Evolutionary conservation across 2,888 invertebrate species (phyloP).

Genomic region (Metellina segmentata): DNA sequence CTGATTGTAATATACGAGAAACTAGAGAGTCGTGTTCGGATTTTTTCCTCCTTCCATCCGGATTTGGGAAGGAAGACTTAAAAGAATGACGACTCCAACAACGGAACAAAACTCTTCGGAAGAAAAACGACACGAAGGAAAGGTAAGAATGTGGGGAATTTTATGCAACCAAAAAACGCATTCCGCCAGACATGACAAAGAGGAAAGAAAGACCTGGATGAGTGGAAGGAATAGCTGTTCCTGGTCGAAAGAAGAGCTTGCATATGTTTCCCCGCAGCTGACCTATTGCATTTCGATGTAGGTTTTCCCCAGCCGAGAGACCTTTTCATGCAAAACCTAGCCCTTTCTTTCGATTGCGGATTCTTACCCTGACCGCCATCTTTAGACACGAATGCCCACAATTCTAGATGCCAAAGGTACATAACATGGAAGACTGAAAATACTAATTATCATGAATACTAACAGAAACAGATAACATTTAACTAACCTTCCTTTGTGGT

Average conservation of each 20-base stretch:
- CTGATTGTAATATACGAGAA: constrained; percentile 75
- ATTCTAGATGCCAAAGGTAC: too few species aligned
- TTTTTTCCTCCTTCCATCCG: constrained; percentile 35
- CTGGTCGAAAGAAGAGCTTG: constrained; percentile 64
- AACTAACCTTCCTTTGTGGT: too few species aligned
- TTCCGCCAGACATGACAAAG: constrained; percentile 68
- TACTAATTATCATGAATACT: too few species aligned
- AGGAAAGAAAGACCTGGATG: constrained; percentile 52
- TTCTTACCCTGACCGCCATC: constrained; percentile 11
- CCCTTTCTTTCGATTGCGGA: neutral
- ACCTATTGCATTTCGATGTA: constrained; percentile 75
- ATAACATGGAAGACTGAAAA: too few species aligned
- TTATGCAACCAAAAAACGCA: constrained; percentile 74
- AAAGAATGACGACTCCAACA: constrained; percentile 75
- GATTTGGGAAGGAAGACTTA: constrained; percentile 33
- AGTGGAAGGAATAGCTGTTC: constrained; percentile 58
- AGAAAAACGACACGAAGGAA: constrained; percentile 67
- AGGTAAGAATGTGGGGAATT: constrained; percentile 65
- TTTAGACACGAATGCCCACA: neutral
- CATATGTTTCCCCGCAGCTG: constrained; percentile 73
- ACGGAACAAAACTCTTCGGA: constrained; percentile 56
- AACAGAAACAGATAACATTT: too few species aligned
- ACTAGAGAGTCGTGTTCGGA: constrained; percentile 52
- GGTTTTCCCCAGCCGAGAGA: constrained; percentile 57
- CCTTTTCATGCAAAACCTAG: constrained; percentile 64